A percentile compares a stretch with the other conserved stretches of the same genome.
These are phyloP conservation scores for Scrobipalpa costella DNA, from an alignment of 2,888 invertebrate genomes.

Conservation along the genomic window DNA sequence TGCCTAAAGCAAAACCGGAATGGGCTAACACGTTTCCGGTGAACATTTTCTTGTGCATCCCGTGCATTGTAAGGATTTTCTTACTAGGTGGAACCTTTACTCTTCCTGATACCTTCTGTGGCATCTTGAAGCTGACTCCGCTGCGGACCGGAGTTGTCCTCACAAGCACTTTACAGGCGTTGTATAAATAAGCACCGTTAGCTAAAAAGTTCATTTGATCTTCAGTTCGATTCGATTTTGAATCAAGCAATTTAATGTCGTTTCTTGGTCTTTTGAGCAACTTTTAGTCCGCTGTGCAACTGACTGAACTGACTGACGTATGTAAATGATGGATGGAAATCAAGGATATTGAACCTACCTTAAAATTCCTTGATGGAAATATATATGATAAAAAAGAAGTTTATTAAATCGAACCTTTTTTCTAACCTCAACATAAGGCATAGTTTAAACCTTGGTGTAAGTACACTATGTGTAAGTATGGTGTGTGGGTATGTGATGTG, in stretches of 20 bases:
- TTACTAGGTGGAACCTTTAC: conserved; percentile 32
- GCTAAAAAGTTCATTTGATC: conserved; percentile 60
- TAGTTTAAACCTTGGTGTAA: no score
- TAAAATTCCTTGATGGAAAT: no score
- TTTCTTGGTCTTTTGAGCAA: no score
- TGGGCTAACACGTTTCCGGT: conserved; percentile 39
- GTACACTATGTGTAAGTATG: no score
- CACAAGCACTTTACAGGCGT: conserved; percentile 50
- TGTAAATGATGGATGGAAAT: no score
- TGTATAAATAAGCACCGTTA: conserved; percentile 53
- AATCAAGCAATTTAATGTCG: neutral
- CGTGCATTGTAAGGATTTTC: conserved; percentile 32
- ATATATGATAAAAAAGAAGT: no score
- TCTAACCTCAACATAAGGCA: no score
- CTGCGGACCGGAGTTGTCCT: conserved; percentile 56
- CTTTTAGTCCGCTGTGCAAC: no score
- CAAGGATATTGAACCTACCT: no score
- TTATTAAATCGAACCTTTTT: no score
- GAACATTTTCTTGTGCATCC: conserved; percentile 38
- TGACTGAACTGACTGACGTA: no score
- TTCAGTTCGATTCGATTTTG: neutral
- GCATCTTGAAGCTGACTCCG: conserved; percentile 43
- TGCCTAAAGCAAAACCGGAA: neutral
- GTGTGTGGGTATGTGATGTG: no score
- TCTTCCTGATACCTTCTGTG: conserved; percentile 34